Evolutionary conservation across 2,888 invertebrate genomes (phyloP), one percentile per base, ranked within the genome.

Genomic region (Lamproptera curius): DNA sequence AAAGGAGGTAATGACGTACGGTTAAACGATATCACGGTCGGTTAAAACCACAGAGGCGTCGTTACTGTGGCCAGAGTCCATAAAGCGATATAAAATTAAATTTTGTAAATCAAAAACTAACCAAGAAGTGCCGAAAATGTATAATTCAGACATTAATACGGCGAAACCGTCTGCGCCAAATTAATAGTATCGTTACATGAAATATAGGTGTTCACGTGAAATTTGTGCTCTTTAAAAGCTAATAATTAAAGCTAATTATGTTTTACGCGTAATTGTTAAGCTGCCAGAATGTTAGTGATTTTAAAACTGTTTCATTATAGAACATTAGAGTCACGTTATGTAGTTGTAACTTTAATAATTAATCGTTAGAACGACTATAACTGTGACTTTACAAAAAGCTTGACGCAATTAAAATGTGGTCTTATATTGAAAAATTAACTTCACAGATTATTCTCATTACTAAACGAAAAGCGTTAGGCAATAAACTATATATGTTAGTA

Each of bases 381-480:
- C n/a, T n/a, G n/a, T n/a, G n/a, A n/a, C n/a, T n/a, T n/a, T n/a
- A n/a, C n/a, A n/a, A n/a, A n/a, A n/a, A n/a, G n/a, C n/a, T n/a
- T n/a, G n/a, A n/a, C n/a, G 4, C 6, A 20, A 20, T 6, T 20
- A 6, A 20, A 20, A 20, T 20, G 20, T 6, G 3, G 20, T 20
- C 6, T 20, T 20, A 5, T 20, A 5, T 20, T 6, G 3, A 20
- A 20, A 20, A 20, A 20, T 20, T 20, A 20, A 20, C 20, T 5
- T 20, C 3, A 20, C 20, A 6, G 20, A 20, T 20, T 20, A 5
- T 20, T 20, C 6, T 6, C 20, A 20, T 20, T 20, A 20, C 20
- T 6, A 5, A 20, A 20, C 20, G 6, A 20, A 6, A 20, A 20
- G 6, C 20, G 20, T 78, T 73, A 69, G n/a, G n/a, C n/a, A n/a